Percentiles rank a stretch among this genome's conserved stretches.
Evolutionary conservation across 2,113 vertebrate genomes (phyloP).

Genomic region (Nycticebus coucang): DNA sequence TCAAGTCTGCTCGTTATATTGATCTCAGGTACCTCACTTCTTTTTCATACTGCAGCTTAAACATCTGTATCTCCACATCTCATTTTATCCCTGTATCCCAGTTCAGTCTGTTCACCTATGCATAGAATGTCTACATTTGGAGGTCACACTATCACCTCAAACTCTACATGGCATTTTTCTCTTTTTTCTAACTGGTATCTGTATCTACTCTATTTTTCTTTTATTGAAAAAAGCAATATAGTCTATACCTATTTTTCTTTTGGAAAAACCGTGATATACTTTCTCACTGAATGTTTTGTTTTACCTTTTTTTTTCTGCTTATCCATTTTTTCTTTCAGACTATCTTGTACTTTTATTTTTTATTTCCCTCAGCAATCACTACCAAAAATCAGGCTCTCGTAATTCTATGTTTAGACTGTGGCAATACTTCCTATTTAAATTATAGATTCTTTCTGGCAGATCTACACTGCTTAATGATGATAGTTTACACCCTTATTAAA

Average conservation of each 20-base stretch:
- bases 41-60: neutral
- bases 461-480: neutral
- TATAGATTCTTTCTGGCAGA: neutral
- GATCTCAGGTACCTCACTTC: neutral
- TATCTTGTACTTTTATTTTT: neutral
- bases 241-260: neutral
- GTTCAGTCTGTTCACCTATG: neutral
- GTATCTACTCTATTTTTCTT: neutral
- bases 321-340: neutral
- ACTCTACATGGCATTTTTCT: neutral
- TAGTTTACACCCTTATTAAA: neutral
- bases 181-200: neutral
- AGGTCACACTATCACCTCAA: neutral
- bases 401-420: neutral
- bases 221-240: neutral
- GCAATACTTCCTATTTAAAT: neutral
- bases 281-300: neutral
- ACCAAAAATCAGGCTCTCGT: neutral
- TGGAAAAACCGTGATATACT: neutral
- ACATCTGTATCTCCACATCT: neutral
- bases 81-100: neutral
- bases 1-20: neutral
- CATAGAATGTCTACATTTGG: neutral
- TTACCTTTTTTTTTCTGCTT: neutral
- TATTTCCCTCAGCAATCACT: neutral